A percentile compares a stretch with the other conserved stretches of the same genome.
phyloP scores from a whole-genome alignment of 1,140 invertebrate species.

The Proctacanthus coquilletti region DNA sequence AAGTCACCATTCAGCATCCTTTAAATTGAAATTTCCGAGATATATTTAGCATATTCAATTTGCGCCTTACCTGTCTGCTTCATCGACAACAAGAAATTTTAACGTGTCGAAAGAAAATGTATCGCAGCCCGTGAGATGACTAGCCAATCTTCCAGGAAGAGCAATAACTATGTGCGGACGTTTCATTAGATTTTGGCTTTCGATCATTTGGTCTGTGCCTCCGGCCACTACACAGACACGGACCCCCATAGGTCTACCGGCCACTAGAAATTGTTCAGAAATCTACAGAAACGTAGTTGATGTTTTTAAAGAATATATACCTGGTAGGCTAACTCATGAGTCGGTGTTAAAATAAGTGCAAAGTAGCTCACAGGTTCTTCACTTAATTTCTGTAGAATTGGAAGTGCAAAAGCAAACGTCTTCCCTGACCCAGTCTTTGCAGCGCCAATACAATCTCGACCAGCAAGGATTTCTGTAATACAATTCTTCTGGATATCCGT shows the following conservation, averaged over 20 bases:
- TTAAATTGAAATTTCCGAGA: neutral
- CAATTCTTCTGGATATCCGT: constrained; percentile 76
- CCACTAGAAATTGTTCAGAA: constrained; percentile 79
- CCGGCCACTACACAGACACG: constrained; percentile 73
- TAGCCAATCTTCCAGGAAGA: constrained; percentile 78
- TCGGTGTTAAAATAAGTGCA: constrained; percentile 89
- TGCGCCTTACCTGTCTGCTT: constrained; percentile 51
- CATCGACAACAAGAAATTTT: constrained; percentile 79
- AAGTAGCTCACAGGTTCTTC: constrained; percentile 91
- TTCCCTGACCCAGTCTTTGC: constrained; percentile 97
- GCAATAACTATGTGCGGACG: constrained; percentile 88
- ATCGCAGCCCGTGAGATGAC: constrained; percentile 72
- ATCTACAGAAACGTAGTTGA: constrained; percentile 35
- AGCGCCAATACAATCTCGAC: constrained; percentile 82
- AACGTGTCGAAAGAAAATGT: constrained; percentile 68
- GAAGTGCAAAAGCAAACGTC: constrained; percentile 91
- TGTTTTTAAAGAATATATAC: constrained; percentile 15
- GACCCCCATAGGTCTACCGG: constrained; percentile 75
- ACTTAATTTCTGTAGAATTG: constrained; percentile 80
- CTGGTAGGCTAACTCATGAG: constrained; percentile 84
- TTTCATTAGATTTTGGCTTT: constrained; percentile 71
- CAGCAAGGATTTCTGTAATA: constrained; percentile 63
- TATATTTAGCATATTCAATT: constrained; percentile 32
- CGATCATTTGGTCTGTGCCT: constrained; percentile 82
- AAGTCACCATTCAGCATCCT: constrained; percentile 61